Base-by-base conservation (phyloP, 1,140 invertebrate species). In the Drosophila ambigua region DNA sequence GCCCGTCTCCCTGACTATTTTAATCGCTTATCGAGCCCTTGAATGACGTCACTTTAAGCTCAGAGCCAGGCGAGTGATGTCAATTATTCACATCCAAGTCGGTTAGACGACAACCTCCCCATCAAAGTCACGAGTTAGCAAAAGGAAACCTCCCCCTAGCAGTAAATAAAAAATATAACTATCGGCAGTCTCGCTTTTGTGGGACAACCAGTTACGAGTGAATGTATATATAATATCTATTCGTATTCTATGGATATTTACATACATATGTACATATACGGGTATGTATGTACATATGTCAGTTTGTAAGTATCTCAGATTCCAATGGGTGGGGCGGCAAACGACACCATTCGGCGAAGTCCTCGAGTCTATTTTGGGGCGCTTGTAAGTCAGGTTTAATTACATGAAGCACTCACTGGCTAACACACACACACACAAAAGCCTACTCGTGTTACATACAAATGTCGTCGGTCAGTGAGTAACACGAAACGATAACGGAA, bases 21-120 rank as follows among this genome's bases (percentile, higher is more conserved):
- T 74, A 77, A 77, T 74, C 74, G 71, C 61, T 73, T 66, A 81
- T 85, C 77, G 80, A 81, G 72, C 72, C 59, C 48, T 43, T 13
- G 58, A 24, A 77, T 84, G 81, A 84, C 81, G 81, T 84, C 81
- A 84, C 78, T 68, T 51, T 15, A n/a, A 16, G 23, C 68, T 23
- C 53, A 41, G 15, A 1, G 9, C 64, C n/a, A 15, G 8, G 28
- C 16, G 24, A 55, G 58, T 67, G 72, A 48, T 77, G 73, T 68
- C 61, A 85, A 85, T 81, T 74, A 85, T 80, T 74, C 44, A 85
- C 46, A 48, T 62, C 52, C 62, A 43, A 46, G 58, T 39, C 41
- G 57, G 67, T 43, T 49, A 55, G 50, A 63, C 67, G 35, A 62
- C 58, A 72, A 49, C 26, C 60, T 20, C 31, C 43, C 45, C 16